These are phyloP conservation scores for Phrynosoma platyrhinos DNA, from an alignment of 2,113 vertebrate genomes.

Conservation along the genomic window DNA sequence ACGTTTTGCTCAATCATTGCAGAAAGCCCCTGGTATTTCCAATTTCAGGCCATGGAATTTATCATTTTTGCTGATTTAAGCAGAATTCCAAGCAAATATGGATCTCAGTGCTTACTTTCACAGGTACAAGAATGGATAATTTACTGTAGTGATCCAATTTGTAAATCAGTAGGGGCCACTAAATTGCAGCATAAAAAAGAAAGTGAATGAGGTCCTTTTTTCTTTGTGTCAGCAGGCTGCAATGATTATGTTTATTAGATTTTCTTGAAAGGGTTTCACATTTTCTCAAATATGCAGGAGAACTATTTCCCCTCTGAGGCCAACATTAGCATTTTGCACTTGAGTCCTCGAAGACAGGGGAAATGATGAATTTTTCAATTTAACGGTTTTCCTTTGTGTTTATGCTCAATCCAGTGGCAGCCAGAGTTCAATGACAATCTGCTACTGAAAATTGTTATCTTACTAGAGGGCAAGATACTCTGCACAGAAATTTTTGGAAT, in stretches of 20 bases:
- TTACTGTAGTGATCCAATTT: conserved; percentile 86
- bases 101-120: conserved; percentile 81
- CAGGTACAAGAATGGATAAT: conserved; percentile 82
- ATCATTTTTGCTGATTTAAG: conserved; percentile 90
- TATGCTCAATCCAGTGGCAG: conserved; percentile 34
- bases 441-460: not conserved
- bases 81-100: conserved; percentile 83
- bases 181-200: conserved; percentile 82
- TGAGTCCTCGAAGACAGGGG: conserved; percentile 74
- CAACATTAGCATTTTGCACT: conserved; percentile 83
- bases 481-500: not conserved
- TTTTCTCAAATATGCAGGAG: conserved; percentile 86
- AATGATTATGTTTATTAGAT: conserved; percentile 87
- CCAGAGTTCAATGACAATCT: not conserved
- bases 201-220: conserved; percentile 83
- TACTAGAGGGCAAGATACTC: not conserved
- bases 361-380: conserved; percentile 83
- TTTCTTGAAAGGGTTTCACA: conserved; percentile 84
- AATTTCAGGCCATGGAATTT: conserved; percentile 82
- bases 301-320: conserved; percentile 82
- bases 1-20: conserved; percentile 75
- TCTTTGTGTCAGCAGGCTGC: conserved; percentile 86
- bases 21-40: conserved; percentile 82
- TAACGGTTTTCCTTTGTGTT: conserved; percentile 72
- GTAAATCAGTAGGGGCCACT: conserved; percentile 84